Percentiles rank a stretch among this genome's conserved stretches.
These are phyloP conservation scores for Diplodus sargus DNA, from an alignment of 2,797 vertebrate genomes.

Conservation along the genomic window DNA sequence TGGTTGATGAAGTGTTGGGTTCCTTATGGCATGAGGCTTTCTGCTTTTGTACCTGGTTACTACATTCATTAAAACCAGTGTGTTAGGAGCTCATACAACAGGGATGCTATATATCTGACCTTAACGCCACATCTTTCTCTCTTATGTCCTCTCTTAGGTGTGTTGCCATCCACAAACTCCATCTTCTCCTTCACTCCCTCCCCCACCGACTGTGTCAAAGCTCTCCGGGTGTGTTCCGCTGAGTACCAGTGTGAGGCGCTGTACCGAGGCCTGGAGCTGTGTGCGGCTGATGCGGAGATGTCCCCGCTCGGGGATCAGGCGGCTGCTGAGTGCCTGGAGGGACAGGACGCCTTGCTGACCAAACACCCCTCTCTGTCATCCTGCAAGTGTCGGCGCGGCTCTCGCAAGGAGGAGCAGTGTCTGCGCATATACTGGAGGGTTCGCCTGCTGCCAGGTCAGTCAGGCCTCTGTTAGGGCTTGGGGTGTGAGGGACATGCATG, in stretches of 20 bases:
- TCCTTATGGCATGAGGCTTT: not conserved
- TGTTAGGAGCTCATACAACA: not conserved
- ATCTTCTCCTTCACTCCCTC: slow-evolving; percentile 44
- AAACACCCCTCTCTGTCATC: slow-evolving; percentile 83
- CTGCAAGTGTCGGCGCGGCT: slow-evolving; percentile 91
- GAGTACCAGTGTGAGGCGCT: slow-evolving; percentile 85
- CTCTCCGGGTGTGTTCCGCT: slow-evolving; percentile 83
- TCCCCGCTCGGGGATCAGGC: slow-evolving; percentile 69
- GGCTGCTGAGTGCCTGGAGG: slow-evolving; percentile 86
- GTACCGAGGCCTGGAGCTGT: slow-evolving; percentile 88
- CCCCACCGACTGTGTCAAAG: slow-evolving; percentile 85
- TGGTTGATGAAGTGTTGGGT: not conserved
- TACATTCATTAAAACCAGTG: not conserved
- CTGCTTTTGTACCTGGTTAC: not conserved
- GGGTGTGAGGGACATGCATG: not conserved
- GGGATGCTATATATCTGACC: not conserved
- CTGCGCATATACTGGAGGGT: slow-evolving; percentile 92
- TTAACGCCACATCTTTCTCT: not conserved
- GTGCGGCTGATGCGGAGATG: slow-evolving; percentile 80
- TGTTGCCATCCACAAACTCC: slow-evolving; percentile 40
- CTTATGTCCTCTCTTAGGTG: slow-evolving; percentile 53
- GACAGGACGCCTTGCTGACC: slow-evolving; percentile 85
- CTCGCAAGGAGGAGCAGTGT: slow-evolving; percentile 90
- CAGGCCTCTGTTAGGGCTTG: not conserved
- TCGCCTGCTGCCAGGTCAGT: slow-evolving; percentile 88